Evolutionary conservation across 2,888 invertebrate genomes (phyloP).

Genomic region (Agrotis segetum): DNA sequence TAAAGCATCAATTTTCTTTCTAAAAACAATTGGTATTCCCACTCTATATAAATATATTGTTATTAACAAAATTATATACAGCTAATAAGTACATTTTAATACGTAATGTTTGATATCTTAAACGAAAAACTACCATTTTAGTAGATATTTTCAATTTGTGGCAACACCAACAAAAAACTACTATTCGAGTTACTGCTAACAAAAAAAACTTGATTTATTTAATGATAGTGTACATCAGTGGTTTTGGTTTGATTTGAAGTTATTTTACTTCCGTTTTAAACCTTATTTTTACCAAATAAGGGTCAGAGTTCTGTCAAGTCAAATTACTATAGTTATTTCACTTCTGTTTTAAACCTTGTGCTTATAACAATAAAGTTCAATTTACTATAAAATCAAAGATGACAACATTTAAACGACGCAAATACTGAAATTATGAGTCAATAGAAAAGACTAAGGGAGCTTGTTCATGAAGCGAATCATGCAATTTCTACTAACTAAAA

Average conservation of each 20-base stretch:
- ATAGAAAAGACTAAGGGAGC: too few relatives aligned
- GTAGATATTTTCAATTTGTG: constrained; percentile 48
- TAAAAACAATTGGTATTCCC: constrained; percentile 22
- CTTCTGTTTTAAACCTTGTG: too few relatives aligned
- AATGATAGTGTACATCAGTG: not conserved
- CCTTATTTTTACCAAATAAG: not conserved
- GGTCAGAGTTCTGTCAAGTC: not conserved
- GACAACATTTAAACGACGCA: too few relatives aligned
- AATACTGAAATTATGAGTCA: too few relatives aligned
- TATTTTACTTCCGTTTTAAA: not conserved
- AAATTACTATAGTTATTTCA: too few relatives aligned
- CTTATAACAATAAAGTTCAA: too few relatives aligned
- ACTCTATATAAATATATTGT: constrained; percentile 39
- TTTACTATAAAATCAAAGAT: too few relatives aligned
- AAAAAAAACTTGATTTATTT: too few relatives aligned
- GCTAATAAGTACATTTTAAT: constrained; percentile 66
- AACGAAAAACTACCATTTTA: constrained; percentile 42
- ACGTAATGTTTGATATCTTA: constrained; percentile 44
- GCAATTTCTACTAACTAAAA: too few relatives aligned
- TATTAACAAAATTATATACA: constrained; percentile 51
- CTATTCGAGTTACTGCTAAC: not conserved
- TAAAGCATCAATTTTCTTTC: constrained; percentile 43
- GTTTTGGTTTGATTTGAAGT: not conserved
- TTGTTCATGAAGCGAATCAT: too few relatives aligned
- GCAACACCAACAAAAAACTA: constrained; percentile 35